Base-by-base conservation (phyloP, 1,140 invertebrate species). In the Aethina tumida region DNA sequence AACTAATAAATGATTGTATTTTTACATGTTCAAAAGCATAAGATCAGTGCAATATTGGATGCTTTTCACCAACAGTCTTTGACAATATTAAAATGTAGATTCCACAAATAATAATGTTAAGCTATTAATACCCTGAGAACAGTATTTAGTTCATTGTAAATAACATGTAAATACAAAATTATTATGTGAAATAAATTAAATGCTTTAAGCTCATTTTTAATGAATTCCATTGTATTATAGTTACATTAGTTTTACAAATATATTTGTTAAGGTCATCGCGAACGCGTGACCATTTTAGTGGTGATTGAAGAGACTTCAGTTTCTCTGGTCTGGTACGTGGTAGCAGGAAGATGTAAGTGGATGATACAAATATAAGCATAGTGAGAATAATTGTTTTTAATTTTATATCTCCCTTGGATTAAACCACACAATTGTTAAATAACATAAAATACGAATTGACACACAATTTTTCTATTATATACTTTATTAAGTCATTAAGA, bases 131-230 rank as follows among this genome's bases (percentile, higher is more conserved):
- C 34, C 21, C 21, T 24, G 7, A 35, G 12, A 35, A 15, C 43
- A 45, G 43, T 45, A 45, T 45, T 45, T 40, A 19, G 35, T 31
- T 45, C 43, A 45, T 45, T 45, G 43, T 45, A 45, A 45, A 45
- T 50, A 47, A 13, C 36, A 36, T 50, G 44, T 50, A 47, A 30
- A 47, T 44, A 47, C n/a, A n/a, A 39, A 5, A 20, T 27, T 10
- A 39, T 15, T 26, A 30, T 18, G 20, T 20, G 7, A 27, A 20
- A 29, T 8, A 39, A 16, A 24, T 35, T 35, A 27, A 32, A 26
- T 20, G 36, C 28, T 28, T 10, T 38, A 38, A 38, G 36, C 25
- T 28, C 27, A 30, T 38, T 27, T 38, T 28, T 38, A 28, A 38
- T 27, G 15, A 38, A 29, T 12, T 31, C 8, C 26, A 38, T 29